Evolutionary conservation across 2,797 vertebrate species (phyloP).

Genomic region (Betta splendens): DNA sequence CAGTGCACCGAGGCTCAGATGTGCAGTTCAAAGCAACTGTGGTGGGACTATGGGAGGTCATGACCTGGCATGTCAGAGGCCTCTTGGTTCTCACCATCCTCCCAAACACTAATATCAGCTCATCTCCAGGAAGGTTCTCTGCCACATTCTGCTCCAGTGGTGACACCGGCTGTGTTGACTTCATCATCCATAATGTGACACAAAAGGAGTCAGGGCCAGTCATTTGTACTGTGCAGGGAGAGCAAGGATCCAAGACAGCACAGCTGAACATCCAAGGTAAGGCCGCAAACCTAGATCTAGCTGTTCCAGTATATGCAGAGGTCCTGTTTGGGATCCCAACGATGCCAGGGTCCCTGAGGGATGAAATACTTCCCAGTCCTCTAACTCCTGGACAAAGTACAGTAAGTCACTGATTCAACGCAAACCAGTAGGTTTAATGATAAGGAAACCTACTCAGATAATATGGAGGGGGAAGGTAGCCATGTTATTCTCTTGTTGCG

Average conservation of each 20-base stretch:
- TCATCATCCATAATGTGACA: constrained; percentile 57
- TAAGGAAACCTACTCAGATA: too few relatives aligned
- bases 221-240: constrained; percentile 54
- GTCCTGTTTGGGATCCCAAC: too few relatives aligned
- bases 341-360: too few relatives aligned
- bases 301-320: too few relatives aligned
- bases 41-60: constrained; percentile 13
- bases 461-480: too few relatives aligned
- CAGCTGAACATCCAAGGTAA: constrained; percentile 75
- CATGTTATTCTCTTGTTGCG: too few relatives aligned
- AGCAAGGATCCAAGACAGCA: constrained; percentile 1
- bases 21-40: constrained; percentile 68
- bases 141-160: constrained; percentile 42
- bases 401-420: too few relatives aligned
- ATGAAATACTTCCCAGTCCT: too few relatives aligned
- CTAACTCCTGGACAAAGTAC: too few relatives aligned
- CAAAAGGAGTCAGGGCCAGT: constrained; percentile 37
- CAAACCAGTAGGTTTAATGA: too few relatives aligned
- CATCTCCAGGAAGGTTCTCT: constrained; percentile 2
- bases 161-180: constrained; percentile 54
- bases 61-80: constrained; percentile 50
- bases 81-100: constrained; percentile 28
- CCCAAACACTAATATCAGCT: rapidly evolving
- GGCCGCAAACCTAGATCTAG: background rate
- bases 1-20: constrained; percentile 56